Base-by-base conservation (phyloP, 23 tunicate species). In the Styela clava region DNA sequence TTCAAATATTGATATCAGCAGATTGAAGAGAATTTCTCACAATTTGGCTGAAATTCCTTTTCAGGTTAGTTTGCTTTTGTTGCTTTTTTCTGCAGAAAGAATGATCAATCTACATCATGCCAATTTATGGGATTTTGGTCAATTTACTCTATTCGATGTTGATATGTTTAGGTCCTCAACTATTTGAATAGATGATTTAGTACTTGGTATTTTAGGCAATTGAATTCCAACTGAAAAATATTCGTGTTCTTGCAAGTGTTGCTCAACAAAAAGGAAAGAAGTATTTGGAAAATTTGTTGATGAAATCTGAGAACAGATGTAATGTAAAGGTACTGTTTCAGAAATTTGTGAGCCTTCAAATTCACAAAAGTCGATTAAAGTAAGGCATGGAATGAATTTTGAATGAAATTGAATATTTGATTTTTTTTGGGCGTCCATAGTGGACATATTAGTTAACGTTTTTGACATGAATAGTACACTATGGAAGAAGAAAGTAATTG, bases 211-310 rank as follows among this genome's bases (percentile, higher is more conserved):
- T 68, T 35, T 5, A 82, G 81, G 95, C 89, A 2, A 68, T 89
- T 1, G 52, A 85, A 80, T 85, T 89, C 52, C 83, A 83, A 34
- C 85, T 85, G 33, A 77, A 81, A 27, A 83, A 84, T 44, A 30
- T 89, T 34, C 69, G 73, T 35, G 27, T 34, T 31, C 23, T 35
- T 18, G 79, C 78, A 69, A 85, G 69, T 36, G 61, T 68, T n/a
- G 52, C 82, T 1, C 33, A 26, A 7, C 12, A 44, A 7, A 64
- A 73, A 31, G 78, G 73, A 19, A 79, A 84, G 62, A 34, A 30
- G 32, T 84, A 31, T 52, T 30, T 89, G 3, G 65, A 73, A 19
- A 24, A 34, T 1, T 36, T 79, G 33, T 63, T 89, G 26, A 34
- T 80, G 63, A 33, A 74, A 9, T 79, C 74, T 2, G 35, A 35